Evolutionary conservation across 2,113 vertebrate species (phyloP).

Genomic region (Sinocyclocheilus rhinocerous): DNA sequence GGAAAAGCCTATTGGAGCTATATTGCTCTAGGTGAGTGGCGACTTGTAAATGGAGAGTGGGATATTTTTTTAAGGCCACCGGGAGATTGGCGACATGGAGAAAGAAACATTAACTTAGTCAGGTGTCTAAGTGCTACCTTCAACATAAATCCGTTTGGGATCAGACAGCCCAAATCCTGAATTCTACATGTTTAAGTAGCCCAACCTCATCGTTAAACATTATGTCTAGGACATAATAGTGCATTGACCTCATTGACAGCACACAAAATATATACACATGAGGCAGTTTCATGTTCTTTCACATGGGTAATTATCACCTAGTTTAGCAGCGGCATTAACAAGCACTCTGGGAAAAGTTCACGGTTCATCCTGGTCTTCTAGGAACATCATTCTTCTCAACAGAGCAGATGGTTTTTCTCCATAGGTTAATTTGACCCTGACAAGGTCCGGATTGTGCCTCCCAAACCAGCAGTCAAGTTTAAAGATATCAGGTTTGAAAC

Average conservation of each 20-base stretch:
- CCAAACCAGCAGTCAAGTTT: constrained; percentile 47
- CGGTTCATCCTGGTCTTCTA: background rate
- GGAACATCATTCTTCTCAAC: background rate
- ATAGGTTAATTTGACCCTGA: constrained; percentile 61
- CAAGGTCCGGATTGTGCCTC: constrained; percentile 56
- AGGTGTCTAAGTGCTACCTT: constrained; percentile 11
- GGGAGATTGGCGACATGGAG: constrained; percentile 47
- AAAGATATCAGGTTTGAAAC: constrained; percentile 62
- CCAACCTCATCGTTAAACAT: constrained; percentile 20
- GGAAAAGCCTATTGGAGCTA: constrained; percentile 76
- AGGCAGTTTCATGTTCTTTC: constrained; percentile 7
- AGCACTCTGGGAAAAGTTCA: background rate
- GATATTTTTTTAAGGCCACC: constrained; percentile 67
- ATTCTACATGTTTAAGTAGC: background rate
- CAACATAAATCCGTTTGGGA: constrained; percentile 10
- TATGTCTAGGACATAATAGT: background rate
- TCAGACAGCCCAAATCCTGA: background rate
- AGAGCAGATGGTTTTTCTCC: constrained; percentile 50
- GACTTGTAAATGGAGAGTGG: constrained; percentile 68
- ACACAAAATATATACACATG: background rate
- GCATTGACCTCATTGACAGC: constrained; percentile 8
- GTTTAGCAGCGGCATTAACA: background rate
- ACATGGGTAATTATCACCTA: constrained; percentile 22
- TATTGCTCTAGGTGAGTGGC: constrained; percentile 68
- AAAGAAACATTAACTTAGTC: constrained; percentile 3